Conservation (phyloP, 1,140 invertebrate species). For the Kradibia gibbosae region DNA sequence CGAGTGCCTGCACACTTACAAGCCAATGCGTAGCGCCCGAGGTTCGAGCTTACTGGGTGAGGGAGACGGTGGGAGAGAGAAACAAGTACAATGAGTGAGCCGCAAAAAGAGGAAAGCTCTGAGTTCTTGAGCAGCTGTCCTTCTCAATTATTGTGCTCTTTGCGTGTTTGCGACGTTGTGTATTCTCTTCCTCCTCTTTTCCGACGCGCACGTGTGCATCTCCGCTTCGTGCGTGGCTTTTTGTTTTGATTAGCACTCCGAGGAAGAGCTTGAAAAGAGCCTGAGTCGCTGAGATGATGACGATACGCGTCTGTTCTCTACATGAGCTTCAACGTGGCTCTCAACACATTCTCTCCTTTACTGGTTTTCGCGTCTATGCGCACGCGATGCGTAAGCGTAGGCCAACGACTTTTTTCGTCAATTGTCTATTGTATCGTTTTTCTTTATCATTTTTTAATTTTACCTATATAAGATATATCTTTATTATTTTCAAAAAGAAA, state of each 20-base stretch:
- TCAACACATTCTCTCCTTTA: neutral
- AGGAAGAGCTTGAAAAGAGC: neutral
- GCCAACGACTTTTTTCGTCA: too few relatives aligned
- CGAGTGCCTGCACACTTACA: too few relatives aligned
- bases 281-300: slow-evolving; percentile 7
- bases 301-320: neutral
- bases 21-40: too few relatives aligned
- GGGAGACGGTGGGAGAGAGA: neutral
- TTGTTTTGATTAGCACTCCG: slow-evolving; percentile 7
- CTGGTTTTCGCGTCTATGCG: too few relatives aligned
- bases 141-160: slow-evolving; percentile 36
- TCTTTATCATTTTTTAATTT: too few relatives aligned
- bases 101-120: slow-evolving; percentile 26
- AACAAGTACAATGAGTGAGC: neutral
- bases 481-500: too few relatives aligned
- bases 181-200: neutral
- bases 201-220: slow-evolving; percentile 10
- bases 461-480: too few relatives aligned
- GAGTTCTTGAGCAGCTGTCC: slow-evolving; percentile 30
- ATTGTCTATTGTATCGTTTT: too few relatives aligned
- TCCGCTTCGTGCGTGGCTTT: neutral
- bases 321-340: too few relatives aligned
- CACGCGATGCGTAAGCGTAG: too few relatives aligned
- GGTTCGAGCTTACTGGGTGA: neutral
- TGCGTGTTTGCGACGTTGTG: neutral